Conservation (phyloP, 2,797 vertebrate species). For the Leptoclinus maculatus region DNA sequence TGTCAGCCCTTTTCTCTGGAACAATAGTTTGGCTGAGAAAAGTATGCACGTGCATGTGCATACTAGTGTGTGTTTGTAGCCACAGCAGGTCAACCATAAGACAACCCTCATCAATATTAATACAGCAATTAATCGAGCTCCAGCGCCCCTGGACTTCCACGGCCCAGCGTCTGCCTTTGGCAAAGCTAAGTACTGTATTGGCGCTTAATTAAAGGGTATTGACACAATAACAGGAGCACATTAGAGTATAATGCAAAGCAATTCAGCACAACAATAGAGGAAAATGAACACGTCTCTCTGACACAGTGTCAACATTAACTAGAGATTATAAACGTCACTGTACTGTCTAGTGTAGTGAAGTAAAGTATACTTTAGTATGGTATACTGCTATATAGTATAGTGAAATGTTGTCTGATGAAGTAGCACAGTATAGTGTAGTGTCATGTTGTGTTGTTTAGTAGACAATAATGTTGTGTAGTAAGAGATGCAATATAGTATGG, state of each 20-base stretch:
- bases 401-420: neutral
- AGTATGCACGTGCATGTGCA: neutral
- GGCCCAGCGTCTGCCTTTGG: constrained; percentile 43
- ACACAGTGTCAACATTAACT: neutral
- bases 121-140: constrained; percentile 74
- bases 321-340: neutral
- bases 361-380: neutral
- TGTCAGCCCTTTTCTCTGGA: constrained; percentile 18
- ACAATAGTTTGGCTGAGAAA: constrained; percentile 22
- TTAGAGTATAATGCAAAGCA: constrained; percentile 13
- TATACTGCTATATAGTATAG: neutral
- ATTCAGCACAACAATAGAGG: neutral
- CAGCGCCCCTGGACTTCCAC: constrained; percentile 47
- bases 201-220: constrained; percentile 52
- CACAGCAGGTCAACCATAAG: constrained; percentile 59
- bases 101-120: constrained; percentile 83
- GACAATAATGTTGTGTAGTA: neutral
- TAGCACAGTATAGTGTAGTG: neutral
- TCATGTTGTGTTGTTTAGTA: neutral
- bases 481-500: too few species aligned
- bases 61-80: constrained; percentile 30
- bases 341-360: neutral
- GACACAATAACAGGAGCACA: constrained; percentile 35
- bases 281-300: constrained; percentile 9
- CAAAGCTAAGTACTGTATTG: constrained; percentile 42